Evolutionary conservation across 92 coral and sea anemone species (phyloP).

Genomic region (Palythoa heliodiscus): DNA sequence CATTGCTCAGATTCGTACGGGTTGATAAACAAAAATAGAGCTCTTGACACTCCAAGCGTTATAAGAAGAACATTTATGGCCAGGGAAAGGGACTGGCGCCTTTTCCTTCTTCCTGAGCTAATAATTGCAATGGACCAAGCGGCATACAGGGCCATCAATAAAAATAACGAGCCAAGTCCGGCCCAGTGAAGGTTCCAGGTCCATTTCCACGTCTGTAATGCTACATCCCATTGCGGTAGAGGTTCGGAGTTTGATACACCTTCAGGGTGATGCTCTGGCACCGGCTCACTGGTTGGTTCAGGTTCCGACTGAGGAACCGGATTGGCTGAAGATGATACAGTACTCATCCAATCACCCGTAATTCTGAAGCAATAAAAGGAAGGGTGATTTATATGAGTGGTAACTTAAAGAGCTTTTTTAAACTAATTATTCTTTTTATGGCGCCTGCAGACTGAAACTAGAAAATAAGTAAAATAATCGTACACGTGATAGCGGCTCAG

Average conservation of each 20-base stretch:
- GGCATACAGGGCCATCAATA: slow-evolving; percentile 64
- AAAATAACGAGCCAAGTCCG: slow-evolving; percentile 73
- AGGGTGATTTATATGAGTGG: neutral
- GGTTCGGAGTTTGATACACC: slow-evolving; percentile 61
- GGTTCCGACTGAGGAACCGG: slow-evolving; percentile 5
- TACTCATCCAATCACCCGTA: neutral
- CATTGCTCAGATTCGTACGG: slow-evolving; percentile 92
- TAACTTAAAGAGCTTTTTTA: neutral
- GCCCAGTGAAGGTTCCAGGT: slow-evolving; percentile 83
- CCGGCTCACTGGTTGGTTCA: slow-evolving; percentile 18
- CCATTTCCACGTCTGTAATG: slow-evolving; percentile 76
- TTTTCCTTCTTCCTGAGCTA: slow-evolving; percentile 28
- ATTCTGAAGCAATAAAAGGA: slow-evolving; percentile 18
- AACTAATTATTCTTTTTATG: too few relatives aligned
- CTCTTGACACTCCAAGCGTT: slow-evolving; percentile 67
- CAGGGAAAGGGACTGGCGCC: slow-evolving; percentile 62
- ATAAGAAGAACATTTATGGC: slow-evolving; percentile 56
- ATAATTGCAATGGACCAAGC: slow-evolving; percentile 51
- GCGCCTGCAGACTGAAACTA: too few relatives aligned
- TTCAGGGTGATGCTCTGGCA: neutral
- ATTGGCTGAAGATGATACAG: neutral
- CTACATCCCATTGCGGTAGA: slow-evolving; percentile 74
- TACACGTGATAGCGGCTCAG: too few relatives aligned
- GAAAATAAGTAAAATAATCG: too few relatives aligned
- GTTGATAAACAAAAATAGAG: slow-evolving; percentile 74